Conservation (phyloP, 2,888 invertebrate species). For the Trichopria drosophilae region DNA sequence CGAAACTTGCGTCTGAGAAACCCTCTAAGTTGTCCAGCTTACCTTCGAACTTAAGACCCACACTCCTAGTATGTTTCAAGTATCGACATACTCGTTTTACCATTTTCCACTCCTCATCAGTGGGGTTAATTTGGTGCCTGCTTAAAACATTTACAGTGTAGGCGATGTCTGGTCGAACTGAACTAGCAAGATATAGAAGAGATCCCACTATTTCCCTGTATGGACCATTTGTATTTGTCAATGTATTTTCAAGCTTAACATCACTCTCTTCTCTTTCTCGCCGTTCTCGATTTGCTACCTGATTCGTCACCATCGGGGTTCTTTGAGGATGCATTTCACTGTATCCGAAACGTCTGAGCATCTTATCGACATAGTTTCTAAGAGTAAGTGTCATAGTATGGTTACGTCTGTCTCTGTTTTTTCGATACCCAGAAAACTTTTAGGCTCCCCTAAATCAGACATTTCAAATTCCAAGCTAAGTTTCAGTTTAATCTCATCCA, state of each 20-base stretch:
- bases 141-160: no score
- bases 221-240: no score
- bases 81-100: conserved; percentile 29
- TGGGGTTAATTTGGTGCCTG: no score
- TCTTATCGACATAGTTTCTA: neutral
- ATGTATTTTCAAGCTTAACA: no score
- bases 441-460: conserved; percentile 25
- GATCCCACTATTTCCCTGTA: no score
- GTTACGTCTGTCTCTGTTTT: neutral
- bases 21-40: conserved; percentile 24
- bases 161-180: no score
- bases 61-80: conserved; percentile 24
- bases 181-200: no score
- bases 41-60: conserved; percentile 25
- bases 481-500: conserved; percentile 24
- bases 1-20: conserved; percentile 31
- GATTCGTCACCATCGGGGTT: neutral
- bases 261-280: no score
- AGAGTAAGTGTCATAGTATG: neutral
- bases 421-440: conserved; percentile 27
- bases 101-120: conserved; percentile 33
- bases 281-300: no score
- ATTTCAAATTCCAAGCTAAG: conserved; percentile 26
- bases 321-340: neutral
- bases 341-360: neutral